Base-by-base conservation (phyloP, 1,140 invertebrate species). In the Listronotus bonariensis region DNA sequence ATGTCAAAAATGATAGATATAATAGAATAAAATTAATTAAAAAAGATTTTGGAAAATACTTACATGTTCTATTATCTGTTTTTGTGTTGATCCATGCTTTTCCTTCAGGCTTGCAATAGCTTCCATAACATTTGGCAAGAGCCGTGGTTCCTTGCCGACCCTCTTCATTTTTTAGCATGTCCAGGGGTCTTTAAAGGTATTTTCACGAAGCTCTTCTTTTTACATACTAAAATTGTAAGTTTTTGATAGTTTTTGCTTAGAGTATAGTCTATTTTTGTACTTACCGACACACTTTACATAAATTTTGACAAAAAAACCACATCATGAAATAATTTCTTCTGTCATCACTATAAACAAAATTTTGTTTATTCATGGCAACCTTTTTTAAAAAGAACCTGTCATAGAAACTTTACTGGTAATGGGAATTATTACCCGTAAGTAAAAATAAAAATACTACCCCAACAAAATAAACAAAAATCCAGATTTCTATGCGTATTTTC, bases 101-200 rank as follows among this genome's bases (percentile, higher is more conserved):
- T 62, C 65, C 43, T 67, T 67, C 12, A 67, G 34, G n/a, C 15
- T 49, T 38, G 59, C 65, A 31, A 67, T 67, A 15, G 65, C 65
- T 32, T 67, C 65, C 53, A 67, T 67, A 11, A 67, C 59, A 43
- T 56, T 62, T 9, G 52, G 46, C 57, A 67, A 61, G 12, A 67
- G 43, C 38, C 53, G 48, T 6, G 65, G 65, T 62, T 67, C 56
- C 10, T 60, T 66, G 5, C 53, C 34, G 15, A 32, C 32, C 31
- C 32, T 38, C 54, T 57, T 56, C 62, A 65, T 65, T 3, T 45
- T 61, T 32, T 5, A 32, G 18, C 55, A 43, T 43, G 14, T 14
- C 41, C 41, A 31, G n/a, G 10, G 46, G 14, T 15, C 41, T 18
- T 31, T 31, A 32, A 32, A 49, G n/a, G 20, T 32, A 6, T 32